phyloP scores from a whole-genome alignment of 2,888 invertebrate genomes.

The Nomada fucata region DNA sequence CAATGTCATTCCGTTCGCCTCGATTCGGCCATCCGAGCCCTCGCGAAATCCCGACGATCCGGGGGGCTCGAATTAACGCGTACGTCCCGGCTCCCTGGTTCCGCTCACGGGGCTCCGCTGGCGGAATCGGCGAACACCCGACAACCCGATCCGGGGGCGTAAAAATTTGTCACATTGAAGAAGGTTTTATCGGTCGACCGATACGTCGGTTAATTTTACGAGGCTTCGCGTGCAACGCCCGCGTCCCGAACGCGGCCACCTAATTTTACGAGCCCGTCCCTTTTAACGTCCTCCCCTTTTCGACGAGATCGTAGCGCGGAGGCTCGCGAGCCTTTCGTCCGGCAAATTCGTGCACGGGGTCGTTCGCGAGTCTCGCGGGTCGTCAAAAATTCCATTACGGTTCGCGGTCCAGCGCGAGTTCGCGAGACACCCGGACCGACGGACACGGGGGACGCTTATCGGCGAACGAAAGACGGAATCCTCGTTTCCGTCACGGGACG shows the following conservation, averaged over 20 bases:
- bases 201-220: conserved; percentile 62
- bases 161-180: conserved; percentile 63
- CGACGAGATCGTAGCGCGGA: conserved; percentile 39
- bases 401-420: no score
- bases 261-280: conserved; percentile 65
- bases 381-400: neutral
- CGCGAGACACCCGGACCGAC: no score
- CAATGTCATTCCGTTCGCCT: conserved; percentile 40
- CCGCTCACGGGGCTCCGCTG: neutral
- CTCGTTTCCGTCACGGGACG: conserved; percentile 14
- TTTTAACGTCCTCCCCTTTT: conserved; percentile 28
- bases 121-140: conserved; percentile 2
- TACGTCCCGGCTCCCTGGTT: conserved; percentile 2
- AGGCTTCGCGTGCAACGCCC: conserved; percentile 34
- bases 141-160: conserved; percentile 39
- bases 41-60: conserved; percentile 1
- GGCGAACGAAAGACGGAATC: neutral
- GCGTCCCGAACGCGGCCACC: conserved; percentile 33
- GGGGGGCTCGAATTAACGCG: neutral
- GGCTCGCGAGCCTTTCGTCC: conserved; percentile 38
- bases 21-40: conserved; percentile 15
- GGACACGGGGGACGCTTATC: neutral
- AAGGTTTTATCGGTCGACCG: conserved; percentile 53
- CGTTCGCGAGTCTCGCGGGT: neutral
- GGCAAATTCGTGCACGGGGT: neutral